Evolutionary conservation across 2,113 vertebrate genomes (phyloP), one percentile per base, ranked within the genome.

Genomic region (Caranx melampygus): DNA sequence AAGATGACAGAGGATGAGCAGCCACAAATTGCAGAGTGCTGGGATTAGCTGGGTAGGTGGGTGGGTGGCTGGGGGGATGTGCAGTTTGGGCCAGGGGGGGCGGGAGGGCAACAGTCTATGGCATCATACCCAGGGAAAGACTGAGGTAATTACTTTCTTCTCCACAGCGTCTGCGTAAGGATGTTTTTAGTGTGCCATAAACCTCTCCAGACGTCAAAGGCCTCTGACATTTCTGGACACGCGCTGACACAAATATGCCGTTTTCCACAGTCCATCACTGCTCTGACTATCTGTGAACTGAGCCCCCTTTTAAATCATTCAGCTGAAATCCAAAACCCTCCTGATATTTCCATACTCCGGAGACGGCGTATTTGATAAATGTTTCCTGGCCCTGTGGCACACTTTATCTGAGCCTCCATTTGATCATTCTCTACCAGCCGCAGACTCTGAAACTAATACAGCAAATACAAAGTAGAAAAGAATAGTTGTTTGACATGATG

Each of bases 1-100:
- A 85, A 85, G 88, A 92, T 78, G 83, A 88, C 66, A 93, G 85
- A 82, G 86, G 89, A 92, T 91, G 89, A 90, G 82, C 87, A 63
- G 84, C 83, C 85, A 45, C 83, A 92, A 90, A 91, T 88, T 88
- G 82, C 65, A 89, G 85, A 57, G 86, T 72, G 77, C 49, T 64
- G 34, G 21, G 80, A 79, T 80, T 80, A 55, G 71, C 71, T 13
- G 67, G 35, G 65, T 78, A 80, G 85, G 44, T 14, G 71, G 35
- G 69, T 78, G 82, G 86, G 70, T 79, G 26, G 26, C 26, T 26
- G 26, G 26, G 26, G 26, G 26, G 26, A 26, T 26, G 26, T 26
- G 61, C 14, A 77, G 71, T 54, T 57, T 63, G 44, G 60, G 58
- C 2, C 9, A 49, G 26, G 11, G 26, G 20, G 34, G 35, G 15